Base-by-base conservation (phyloP, 2,113 vertebrate genomes). In the Malurus melanocephalus region DNA sequence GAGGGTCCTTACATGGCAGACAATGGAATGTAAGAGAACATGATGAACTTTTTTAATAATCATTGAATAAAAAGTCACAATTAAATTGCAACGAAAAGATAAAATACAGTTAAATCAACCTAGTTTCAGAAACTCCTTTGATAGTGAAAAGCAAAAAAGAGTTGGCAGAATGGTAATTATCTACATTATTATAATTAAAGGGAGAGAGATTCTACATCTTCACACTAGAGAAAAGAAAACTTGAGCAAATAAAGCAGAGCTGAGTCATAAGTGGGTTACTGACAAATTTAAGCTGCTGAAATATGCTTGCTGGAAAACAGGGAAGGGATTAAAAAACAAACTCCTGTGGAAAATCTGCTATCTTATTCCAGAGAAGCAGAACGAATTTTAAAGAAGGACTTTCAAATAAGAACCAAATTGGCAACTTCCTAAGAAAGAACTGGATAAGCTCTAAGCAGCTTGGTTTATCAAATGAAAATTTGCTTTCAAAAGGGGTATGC, bases 291-390 rank as follows among this genome's bases (percentile, higher is more conserved):
- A 94, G 59, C 43, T 81, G 64, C 38, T 82, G 59, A 93, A 90
- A 94, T 81, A 92, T 5, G 1, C 74, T 82, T 87, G 38, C 66
- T 87, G 46, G 46, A 82, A 90, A 93, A 88, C 55, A 85, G 66
- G 26, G 66, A 87, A 87, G 46, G 64, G 87, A 94, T 94, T 95
- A 88, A 94, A 90, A 95, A 92, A 52, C 19, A 78, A 81, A 68
- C 75, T 92, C 78, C 91, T 87, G 89, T 93, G 92, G 52, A 95
- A 92, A 94, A 94, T 90, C 77, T 88, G 66, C 87, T 92, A 90
- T 93, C 89, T 93, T 92, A 87, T 51, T 95, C 78, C 75, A 85
- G 74, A 92, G 82, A 92, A 94, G 89, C 87, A 93, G 92, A 95
- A 94, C 74, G 0, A 51, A 79, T 93, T 93, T 92, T 84, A 90